A percentile compares a stretch with the other conserved stretches of the same genome.
phyloP scores from a whole-genome alignment of 1,140 invertebrate species.

The Pachypsylla venusta region DNA sequence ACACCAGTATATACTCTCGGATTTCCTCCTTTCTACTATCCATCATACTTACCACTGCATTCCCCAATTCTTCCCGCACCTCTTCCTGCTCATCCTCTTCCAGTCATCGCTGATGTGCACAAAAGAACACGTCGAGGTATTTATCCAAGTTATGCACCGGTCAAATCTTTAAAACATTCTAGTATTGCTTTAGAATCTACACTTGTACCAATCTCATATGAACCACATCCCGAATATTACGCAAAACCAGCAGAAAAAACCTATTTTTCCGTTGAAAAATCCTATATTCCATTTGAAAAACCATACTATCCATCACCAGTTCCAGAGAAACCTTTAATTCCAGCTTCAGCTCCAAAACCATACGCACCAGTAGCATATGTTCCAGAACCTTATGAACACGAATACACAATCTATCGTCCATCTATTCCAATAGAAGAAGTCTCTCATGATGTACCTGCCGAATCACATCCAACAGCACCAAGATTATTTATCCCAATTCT shows the following conservation, averaged over 20 bases:
- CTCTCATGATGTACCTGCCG: background rate
- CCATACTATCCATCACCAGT: no score
- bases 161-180: background rate
- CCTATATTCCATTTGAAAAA: no score
- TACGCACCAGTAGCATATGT: background rate
- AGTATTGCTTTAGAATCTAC: background rate
- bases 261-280: no score
- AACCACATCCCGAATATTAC: background rate
- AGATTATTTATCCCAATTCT: background rate
- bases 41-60: background rate
- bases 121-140: background rate
- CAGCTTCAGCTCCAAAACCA: background rate
- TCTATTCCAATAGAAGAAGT: background rate
- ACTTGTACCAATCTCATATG: background rate
- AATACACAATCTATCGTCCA: background rate
- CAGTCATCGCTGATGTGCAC: background rate
- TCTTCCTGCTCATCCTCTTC: background rate
- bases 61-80: background rate
- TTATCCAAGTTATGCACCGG: background rate
- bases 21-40: no score
- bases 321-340: no score
- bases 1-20: background rate
- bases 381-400: background rate
- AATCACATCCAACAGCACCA: background rate
- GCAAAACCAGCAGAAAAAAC: background rate